Evolutionary conservation across 2,797 vertebrate genomes (phyloP).

Genomic region (Coregonus ussuriensis): DNA sequence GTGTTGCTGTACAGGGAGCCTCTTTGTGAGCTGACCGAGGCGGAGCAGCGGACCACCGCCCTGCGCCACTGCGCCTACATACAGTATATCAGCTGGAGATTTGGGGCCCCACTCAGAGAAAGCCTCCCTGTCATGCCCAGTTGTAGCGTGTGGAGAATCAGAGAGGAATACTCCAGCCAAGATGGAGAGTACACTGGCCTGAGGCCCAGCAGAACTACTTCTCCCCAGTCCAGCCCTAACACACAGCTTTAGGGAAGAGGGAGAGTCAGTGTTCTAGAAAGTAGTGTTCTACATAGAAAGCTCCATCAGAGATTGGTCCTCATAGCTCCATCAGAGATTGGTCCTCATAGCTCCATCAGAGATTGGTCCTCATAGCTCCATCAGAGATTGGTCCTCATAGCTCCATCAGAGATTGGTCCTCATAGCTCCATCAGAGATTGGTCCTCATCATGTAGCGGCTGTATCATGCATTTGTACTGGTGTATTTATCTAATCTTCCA

Average conservation of each 20-base stretch:
- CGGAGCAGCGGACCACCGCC: constrained; percentile 2
- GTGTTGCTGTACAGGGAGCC: constrained; percentile 79
- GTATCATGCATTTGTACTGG: background rate
- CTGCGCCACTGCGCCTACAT: constrained; percentile 77
- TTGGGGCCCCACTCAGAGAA: constrained; percentile 66
- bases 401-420: background rate
- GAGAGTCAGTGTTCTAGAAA: background rate
- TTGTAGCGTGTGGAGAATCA: constrained; percentile 79
- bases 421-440: background rate
- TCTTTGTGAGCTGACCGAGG: constrained; percentile 44
- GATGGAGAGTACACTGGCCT: constrained; percentile 73
- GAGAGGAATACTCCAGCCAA: constrained; percentile 66
- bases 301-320: background rate
- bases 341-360: background rate
- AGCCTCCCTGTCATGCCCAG: constrained; percentile 74
- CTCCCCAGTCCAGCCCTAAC: constrained; percentile 19
- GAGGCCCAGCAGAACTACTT: constrained; percentile 2
- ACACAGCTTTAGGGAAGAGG: constrained; percentile 36
- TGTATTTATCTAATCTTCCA: constrained; percentile 14
- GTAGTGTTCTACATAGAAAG: too few relatives aligned
- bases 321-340: background rate
- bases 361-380: background rate
- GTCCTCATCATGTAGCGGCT: background rate
- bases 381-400: background rate
- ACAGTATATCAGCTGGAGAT: constrained; percentile 79